Percentiles rank a stretch among this genome's conserved stretches.
phyloP scores from a whole-genome alignment of 2,113 vertebrate genomes.

The Urocolius indicus region DNA sequence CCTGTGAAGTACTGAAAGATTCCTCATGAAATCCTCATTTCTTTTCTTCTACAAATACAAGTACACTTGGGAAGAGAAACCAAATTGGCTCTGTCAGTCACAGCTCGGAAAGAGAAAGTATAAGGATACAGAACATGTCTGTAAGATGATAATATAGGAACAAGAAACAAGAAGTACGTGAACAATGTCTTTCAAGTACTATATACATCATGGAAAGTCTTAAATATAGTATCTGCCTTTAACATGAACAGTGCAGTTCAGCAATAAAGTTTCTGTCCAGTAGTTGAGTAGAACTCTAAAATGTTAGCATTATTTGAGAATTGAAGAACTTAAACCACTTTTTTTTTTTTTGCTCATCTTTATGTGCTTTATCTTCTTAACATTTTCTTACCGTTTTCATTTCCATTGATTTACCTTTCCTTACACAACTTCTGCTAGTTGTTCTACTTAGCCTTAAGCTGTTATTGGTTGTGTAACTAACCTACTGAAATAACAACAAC shows the following conservation, averaged over 20 bases:
- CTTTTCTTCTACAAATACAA: background rate
- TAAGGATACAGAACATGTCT: background rate
- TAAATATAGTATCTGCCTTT: background rate
- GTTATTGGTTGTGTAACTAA: background rate
- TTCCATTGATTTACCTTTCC: background rate
- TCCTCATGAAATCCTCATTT: background rate
- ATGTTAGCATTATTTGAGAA: background rate
- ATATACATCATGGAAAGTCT: background rate
- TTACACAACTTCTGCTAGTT: background rate
- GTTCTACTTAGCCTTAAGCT: background rate
- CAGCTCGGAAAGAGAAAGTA: background rate
- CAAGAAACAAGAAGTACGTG: background rate
- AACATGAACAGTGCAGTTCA: background rate
- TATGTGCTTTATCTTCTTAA: background rate
- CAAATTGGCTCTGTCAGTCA: background rate
- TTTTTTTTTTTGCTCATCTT: background rate
- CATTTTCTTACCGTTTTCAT: background rate
- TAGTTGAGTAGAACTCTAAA: background rate
- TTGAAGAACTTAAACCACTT: background rate
- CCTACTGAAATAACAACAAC: background rate
- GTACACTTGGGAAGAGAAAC: background rate
- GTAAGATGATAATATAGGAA: background rate
- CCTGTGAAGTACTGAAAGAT: background rate
- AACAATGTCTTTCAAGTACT: background rate
- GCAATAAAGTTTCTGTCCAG: background rate